A percentile compares a stretch with the other conserved stretches of the same genome.
phyloP scores from a whole-genome alignment of 2,797 vertebrate genomes.

The Falco naumanni region DNA sequence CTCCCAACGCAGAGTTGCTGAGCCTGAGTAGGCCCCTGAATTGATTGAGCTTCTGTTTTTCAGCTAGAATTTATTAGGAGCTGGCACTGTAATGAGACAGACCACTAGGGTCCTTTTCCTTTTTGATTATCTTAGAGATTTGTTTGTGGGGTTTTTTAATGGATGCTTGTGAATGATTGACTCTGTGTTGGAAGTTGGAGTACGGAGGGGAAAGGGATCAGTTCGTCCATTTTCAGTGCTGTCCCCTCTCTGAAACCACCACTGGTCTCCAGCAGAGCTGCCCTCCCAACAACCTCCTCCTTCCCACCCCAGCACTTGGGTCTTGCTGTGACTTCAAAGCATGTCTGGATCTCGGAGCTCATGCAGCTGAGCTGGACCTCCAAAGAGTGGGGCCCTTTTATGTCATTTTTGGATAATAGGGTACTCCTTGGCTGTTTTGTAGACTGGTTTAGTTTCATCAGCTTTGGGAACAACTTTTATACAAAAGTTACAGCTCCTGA shows the following conservation, averaged over 20 bases:
- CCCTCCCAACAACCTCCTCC: not conserved
- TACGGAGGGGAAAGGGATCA: not conserved
- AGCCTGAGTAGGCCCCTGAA: slow-evolving; percentile 42
- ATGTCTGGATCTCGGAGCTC: not conserved
- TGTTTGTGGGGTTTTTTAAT: not conserved
- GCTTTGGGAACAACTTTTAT: not conserved
- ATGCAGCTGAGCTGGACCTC: not conserved
- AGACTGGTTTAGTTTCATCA: not conserved
- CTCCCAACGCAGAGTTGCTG: not conserved
- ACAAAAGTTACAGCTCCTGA: not conserved
- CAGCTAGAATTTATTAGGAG: slow-evolving; percentile 13
- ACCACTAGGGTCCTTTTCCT: not conserved
- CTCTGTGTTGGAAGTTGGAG: not conserved
- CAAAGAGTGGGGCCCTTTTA: not conserved
- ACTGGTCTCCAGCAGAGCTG: not conserved
- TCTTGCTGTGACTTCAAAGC: not conserved
- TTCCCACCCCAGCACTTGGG: not conserved
- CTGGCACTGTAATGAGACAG: not conserved
- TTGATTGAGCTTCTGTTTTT: slow-evolving; percentile 45
- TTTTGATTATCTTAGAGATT: not conserved
- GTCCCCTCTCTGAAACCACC: not conserved
- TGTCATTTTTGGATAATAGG: not conserved
- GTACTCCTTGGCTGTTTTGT: not conserved
- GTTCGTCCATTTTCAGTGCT: not conserved
- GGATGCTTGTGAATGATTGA: not conserved